Evolutionary conservation across 2,888 invertebrate genomes (phyloP), one percentile per base, ranked within the genome.

Genomic region (Anorthoa munda): DNA sequence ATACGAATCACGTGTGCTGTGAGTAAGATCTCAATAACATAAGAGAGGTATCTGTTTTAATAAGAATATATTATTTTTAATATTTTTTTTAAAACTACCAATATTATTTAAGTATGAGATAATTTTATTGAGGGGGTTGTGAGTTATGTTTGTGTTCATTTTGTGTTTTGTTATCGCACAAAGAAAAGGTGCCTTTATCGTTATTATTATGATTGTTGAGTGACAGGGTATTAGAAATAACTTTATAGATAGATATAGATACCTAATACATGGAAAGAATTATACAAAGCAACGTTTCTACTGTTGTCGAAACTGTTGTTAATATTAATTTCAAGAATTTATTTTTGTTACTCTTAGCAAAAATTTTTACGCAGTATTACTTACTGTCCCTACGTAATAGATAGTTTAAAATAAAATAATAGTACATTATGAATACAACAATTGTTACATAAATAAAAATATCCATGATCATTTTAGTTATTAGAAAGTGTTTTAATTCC

Each of bases 1-100:
- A 82, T 74, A 84, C 79, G 77, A 85, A 81, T 83, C 90, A 90
- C 90, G 88, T 86, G 94, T 89, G 95, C 95, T 95, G 95, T 95
- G 95, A 95, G 93, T 89, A 90, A 90, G 95, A 95, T 95, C 95
- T 95, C 95, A 93, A 89, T 85, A 87, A 81, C 67, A 75, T 89
- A 86, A 86, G 77, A 84, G 83, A 84, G 86, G 82, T 89, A 78
- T 83, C 73, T 86, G 81, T 84, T 72, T 76, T 72, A 75, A 81
- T 53, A 67, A 77, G 73, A 79, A 76, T 78, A 78, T 79, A 78
- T 79, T 72, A 72, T 76, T 75, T 75, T 70, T 53, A 72, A 12
- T 65, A 51, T 64, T 59, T 61, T 80, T 71, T 74, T 45, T 2
- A 9, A 59, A 64, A 67, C 39, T 39, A 39, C 39, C 39, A 51